Evolutionary conservation across 2,797 vertebrate species (phyloP), one percentile per base, ranked within the genome.

Genomic region (Alectoris magna): DNA sequence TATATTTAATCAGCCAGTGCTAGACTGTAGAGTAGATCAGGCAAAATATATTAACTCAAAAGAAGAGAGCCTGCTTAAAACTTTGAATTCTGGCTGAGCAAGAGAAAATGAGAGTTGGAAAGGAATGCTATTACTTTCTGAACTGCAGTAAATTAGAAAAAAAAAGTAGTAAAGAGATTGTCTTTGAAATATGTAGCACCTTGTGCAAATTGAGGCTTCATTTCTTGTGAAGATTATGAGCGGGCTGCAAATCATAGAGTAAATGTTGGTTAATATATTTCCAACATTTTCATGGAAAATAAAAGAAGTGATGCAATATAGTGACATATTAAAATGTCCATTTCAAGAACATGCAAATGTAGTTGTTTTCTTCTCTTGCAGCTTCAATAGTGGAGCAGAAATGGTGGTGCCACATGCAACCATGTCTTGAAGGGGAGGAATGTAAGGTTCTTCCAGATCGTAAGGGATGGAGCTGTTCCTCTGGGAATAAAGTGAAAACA

Each of bases 391-490:
- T 99, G 97, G 98, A 99, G 95, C 99, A 99, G 98, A 99, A 99
- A 97, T 99, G 99, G 99, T 99, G 99, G 99, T 99, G 99, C 97
- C 99, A 99, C 94, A 99, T 99, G 99, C 98, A 99, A 67, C 99
- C 99, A 27, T 99, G 99, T 97, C 98, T 99, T 95, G 99, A 99
- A 75, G 99, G 99, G 89, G 99, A 99, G 93, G 99, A 99, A 96
- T 99, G 99, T 97, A 99, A 99, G 98, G 99, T 99, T 80, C 99
- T 99, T 92, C 99, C 99, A 38, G 99, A 99, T 96, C 98, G 99
- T 91, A 99, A 99, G 96, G 99, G 99, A 74, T 99, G 99, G 99
- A 99, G 99, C 97, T 99, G 99, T 72, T 99, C 99, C 78, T 99
- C 98, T 39, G 99, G 99, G 85, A 99, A 99, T 98, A 99, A 99